Evolutionary conservation across 2,113 vertebrate genomes (phyloP), one percentile per base, ranked within the genome.

Genomic region (Telmatochromis sp.): DNA sequence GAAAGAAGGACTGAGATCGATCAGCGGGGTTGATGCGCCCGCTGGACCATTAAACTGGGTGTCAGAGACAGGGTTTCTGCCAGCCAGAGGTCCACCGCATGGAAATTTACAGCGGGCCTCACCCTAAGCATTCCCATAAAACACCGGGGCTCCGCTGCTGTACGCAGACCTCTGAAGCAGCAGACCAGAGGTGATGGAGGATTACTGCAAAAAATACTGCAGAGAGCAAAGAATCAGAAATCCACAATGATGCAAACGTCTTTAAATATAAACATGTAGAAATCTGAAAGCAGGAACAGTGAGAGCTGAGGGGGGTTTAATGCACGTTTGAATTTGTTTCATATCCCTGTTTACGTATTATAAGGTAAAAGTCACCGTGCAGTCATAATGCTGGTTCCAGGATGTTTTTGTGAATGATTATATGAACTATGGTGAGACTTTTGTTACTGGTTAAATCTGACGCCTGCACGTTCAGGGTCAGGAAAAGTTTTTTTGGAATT

Each of bases 41-140:
- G 81, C 9, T 83, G 89, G 87, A 93, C 93, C 92, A 92, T 93
- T 91, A 91, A 92, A 91, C 91, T 87, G 86, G 86, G 86, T 91
- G 90, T 93, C 93, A 85, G 87, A 91, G 81, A 89, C 89, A 17
- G 81, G 86, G 71, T 75, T 89, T 82, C 91, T 92, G 90, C 91
- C 87, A 87, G 87, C 75, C 82, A 63, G 10, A 90, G 87, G 63
- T 78, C 89, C 82, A 21, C 50, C 1, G 19, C 28, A 5, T 31
- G 75, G 37, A 2, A 54, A 93, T 94, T 93, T 94, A 93, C 92
- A 83, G 71, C 89, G 3, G 81, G 71, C 35, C 86, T 51, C 68
- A 7, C 3, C 84, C 35, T 28, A 55, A 84, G 86, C 81, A 28
- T 51, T 63, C 54, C 85, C 89, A 91, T 94, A 93, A 92, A 94